phyloP scores from a whole-genome alignment of 2,113 vertebrate species.

The Onychostoma macrolepis region DNA sequence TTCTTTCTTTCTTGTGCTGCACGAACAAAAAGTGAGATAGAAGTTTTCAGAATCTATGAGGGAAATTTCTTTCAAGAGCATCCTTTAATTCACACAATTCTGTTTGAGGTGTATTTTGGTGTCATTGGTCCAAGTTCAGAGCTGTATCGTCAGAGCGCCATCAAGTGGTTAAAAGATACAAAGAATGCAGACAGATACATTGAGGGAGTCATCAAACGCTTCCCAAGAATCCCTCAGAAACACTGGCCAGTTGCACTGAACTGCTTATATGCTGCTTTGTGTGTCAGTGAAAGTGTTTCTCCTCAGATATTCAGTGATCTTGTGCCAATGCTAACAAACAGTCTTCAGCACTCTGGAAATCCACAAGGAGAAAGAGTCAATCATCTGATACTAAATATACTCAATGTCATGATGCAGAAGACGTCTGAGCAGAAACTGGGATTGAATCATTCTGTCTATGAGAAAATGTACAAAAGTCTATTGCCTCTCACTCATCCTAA shows the following conservation, averaged over 20 bases:
- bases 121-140: rapidly evolving
- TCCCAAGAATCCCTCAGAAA: background rate
- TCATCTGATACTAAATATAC: background rate
- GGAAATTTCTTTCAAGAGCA: slow-evolving; percentile 59
- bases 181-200: slow-evolving; percentile 53
- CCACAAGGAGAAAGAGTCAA: rapidly evolving
- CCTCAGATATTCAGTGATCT: background rate
- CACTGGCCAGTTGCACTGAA: rapidly evolving
- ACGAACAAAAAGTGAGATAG: rapidly evolving
- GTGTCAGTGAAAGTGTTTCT: slow-evolving; percentile 54
- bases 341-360: background rate
- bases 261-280: slow-evolving; percentile 52
- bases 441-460: slow-evolving; percentile 22
- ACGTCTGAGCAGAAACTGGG: slow-evolving; percentile 18
- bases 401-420: slow-evolving; percentile 66
- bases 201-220: slow-evolving; percentile 26
- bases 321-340: slow-evolving; percentile 48
- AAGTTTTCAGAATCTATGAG: slow-evolving; percentile 33
- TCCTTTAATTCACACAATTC: slow-evolving; percentile 17
- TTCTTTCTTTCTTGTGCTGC: background rate
- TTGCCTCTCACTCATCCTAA: no score
- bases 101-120: slow-evolving; percentile 57
- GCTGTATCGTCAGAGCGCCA: slow-evolving; percentile 48
- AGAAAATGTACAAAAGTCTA: no score
- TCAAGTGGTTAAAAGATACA: slow-evolving; percentile 61